Percentiles rank a stretch among this genome's conserved stretches.
phyloP scores from a whole-genome alignment of 2,888 invertebrate species.

The Rhaphigaster nebulosa region DNA sequence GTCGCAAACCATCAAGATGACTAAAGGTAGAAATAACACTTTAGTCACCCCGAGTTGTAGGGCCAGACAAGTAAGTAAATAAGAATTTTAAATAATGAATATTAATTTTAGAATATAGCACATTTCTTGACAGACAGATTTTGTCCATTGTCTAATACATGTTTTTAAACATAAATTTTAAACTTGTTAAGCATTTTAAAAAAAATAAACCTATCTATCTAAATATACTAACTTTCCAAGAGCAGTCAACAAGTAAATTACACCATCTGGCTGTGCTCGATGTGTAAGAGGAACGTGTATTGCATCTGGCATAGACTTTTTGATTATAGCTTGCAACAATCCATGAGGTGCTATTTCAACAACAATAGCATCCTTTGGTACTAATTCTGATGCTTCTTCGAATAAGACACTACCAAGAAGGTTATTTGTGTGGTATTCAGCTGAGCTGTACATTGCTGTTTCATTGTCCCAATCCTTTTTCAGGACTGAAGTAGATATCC shows the following conservation, averaged over 20 bases:
- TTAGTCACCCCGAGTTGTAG: no score
- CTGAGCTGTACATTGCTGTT: conserved; percentile 73
- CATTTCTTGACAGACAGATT: neutral
- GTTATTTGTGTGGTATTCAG: conserved; percentile 80
- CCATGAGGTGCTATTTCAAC: conserved; percentile 94
- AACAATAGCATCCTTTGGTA: conserved; percentile 85
- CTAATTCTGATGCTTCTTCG: conserved; percentile 84
- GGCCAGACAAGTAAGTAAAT: no score
- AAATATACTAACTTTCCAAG: conserved; percentile 59
- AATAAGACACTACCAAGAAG: conserved; percentile 80
- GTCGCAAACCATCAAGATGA: no score
- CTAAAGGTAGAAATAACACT: no score
- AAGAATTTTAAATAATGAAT: no score
- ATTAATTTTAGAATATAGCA: no score
- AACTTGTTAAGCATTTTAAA: neutral
- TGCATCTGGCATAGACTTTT: conserved; percentile 76
- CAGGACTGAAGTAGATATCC: conserved; percentile 78
- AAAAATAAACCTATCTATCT: neutral
- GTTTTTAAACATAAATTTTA: neutral
- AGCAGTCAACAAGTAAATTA: conserved; percentile 59
- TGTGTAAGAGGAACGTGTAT: conserved; percentile 60
- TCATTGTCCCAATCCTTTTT: conserved; percentile 74
- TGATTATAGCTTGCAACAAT: conserved; percentile 87
- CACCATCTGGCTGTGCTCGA: conserved; percentile 55
- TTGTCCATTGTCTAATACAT: neutral